Conservation (phyloP, 35 echinoderm and acorn worm species). For the Heliocidaris tuberculata region DNA sequence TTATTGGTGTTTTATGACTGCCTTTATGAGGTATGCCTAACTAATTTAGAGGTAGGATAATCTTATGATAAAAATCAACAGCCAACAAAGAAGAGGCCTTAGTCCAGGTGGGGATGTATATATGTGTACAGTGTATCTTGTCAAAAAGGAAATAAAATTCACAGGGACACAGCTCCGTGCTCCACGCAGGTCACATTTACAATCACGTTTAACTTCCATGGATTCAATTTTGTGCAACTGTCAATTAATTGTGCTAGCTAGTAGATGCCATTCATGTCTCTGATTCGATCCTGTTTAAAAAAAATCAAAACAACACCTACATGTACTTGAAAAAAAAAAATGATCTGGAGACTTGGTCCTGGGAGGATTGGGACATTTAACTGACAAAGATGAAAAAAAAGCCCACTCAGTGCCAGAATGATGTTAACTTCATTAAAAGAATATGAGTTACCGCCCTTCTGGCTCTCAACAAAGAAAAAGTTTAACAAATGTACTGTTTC, state of each 20-base stretch:
- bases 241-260: neutral
- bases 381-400: no score
- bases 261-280: no score
- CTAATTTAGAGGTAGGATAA: neutral
- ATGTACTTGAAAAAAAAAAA: no score
- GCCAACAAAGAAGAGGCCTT: neutral
- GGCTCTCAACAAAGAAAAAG: no score
- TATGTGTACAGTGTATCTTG: neutral
- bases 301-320: no score
- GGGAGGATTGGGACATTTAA: no score
- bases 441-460: no score
- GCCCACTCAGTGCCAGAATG: no score
- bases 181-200: neutral
- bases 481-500: no score
- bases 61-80: constrained; percentile 5
- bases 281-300: no score
- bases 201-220: neutral
- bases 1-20: neutral
- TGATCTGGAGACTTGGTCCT: no score
- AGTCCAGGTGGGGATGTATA: neutral
- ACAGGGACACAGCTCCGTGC: neutral
- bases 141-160: neutral
- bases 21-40: neutral
- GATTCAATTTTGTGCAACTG: neutral
- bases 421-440: no score